Percentiles rank a stretch among this genome's conserved stretches.
Conservation (phyloP, 2,888 invertebrate genomes). For the Leptinotarsa juncta region DNA sequence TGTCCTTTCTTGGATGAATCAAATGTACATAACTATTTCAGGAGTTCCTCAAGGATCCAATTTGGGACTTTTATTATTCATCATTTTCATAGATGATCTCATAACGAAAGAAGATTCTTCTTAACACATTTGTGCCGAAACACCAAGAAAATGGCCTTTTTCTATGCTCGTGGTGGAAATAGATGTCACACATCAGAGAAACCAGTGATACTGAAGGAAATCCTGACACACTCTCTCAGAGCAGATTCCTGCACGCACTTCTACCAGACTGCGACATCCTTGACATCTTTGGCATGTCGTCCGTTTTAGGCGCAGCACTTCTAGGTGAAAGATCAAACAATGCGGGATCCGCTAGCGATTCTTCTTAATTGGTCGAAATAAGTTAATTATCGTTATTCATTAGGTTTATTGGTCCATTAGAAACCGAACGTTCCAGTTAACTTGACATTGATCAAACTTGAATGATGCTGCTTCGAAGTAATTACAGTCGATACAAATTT, state of each 20-base stretch:
- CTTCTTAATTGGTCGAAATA: slow-evolving; percentile 12
- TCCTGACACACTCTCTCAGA: not conserved
- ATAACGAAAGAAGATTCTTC: no score
- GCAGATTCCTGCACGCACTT: not conserved
- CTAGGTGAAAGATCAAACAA: slow-evolving; percentile 27
- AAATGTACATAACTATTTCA: no score
- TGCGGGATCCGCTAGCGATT: slow-evolving; percentile 7
- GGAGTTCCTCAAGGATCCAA: no score
- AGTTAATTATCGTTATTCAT: slow-evolving; percentile 22
- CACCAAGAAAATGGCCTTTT: no score
- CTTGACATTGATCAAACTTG: slow-evolving; percentile 32
- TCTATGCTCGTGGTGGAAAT: no score
- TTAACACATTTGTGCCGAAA: no score
- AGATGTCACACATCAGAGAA: not conserved
- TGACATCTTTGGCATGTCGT: not conserved
- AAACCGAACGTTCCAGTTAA: slow-evolving; percentile 41
- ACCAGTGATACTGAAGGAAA: not conserved
- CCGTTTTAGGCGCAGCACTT: slow-evolving; percentile 11
- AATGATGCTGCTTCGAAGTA: slow-evolving; percentile 31
- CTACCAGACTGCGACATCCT: slow-evolving; percentile 6
- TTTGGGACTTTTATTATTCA: no score
- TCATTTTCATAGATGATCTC: no score
- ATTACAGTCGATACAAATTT: slow-evolving; percentile 25
- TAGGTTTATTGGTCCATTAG: slow-evolving; percentile 39
- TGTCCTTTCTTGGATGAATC: no score